These are phyloP conservation scores for Axis porcinus DNA, from an alignment of 2,113 vertebrate genomes.

Conservation along the genomic window DNA sequence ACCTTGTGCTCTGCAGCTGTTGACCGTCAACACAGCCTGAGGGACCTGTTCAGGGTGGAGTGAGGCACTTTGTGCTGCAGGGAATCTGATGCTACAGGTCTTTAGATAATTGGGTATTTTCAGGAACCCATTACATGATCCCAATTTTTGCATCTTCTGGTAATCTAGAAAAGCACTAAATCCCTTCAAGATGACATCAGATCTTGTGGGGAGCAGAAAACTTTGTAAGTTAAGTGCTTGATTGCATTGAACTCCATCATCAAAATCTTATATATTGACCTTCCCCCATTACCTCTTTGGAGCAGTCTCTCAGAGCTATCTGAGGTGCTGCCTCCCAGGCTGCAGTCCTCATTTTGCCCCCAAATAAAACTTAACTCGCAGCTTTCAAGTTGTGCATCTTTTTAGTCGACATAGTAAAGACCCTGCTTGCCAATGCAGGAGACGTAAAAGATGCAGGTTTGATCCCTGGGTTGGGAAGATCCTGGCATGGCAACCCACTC, in stretches of 20 bases:
- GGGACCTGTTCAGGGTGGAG: background rate
- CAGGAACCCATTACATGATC: background rate
- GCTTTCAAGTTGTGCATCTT: background rate
- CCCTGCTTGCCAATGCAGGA: background rate
- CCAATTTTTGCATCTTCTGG: background rate
- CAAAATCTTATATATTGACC: background rate
- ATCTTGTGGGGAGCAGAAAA: background rate
- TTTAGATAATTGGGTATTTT: background rate
- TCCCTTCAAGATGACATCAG: background rate
- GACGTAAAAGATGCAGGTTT: background rate
- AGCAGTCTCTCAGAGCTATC: background rate
- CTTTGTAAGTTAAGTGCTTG: background rate
- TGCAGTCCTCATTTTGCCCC: background rate
- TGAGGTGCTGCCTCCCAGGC: background rate
- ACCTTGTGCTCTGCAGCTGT: background rate
- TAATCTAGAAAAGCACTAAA: background rate
- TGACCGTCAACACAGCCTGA: background rate
- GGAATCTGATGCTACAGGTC: background rate
- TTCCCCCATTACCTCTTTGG: background rate
- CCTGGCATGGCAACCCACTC: background rate
- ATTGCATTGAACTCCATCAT: background rate
- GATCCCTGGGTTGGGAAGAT: background rate
- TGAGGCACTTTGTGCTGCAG: background rate
- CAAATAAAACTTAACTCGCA: background rate
- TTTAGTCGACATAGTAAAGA: background rate